A percentile compares a stretch with the other conserved stretches of the same genome.
Evolutionary conservation across 1,140 invertebrate species (phyloP).

Genomic region (Pissodes strobi): DNA sequence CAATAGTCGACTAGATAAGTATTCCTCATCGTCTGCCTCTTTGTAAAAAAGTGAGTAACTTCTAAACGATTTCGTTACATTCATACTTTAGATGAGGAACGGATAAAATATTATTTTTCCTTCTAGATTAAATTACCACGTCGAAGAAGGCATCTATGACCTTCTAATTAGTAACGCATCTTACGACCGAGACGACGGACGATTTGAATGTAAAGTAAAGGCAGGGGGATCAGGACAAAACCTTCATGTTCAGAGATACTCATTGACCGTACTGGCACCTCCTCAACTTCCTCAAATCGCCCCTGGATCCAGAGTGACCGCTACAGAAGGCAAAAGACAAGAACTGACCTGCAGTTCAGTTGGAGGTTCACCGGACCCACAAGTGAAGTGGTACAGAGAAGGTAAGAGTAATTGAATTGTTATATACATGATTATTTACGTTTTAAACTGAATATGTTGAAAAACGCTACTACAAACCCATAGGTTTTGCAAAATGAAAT

Average conservation of each 20-base stretch:
- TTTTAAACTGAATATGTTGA: too few species aligned
- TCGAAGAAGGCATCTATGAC: conserved; percentile 83
- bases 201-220: conserved; percentile 88
- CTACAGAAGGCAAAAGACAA: conserved; percentile 77
- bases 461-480: too few species aligned
- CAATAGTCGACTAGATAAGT: too few species aligned
- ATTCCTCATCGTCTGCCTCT: too few species aligned
- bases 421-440: too few species aligned
- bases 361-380: conserved; percentile 87
- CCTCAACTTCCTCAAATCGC: conserved; percentile 78
- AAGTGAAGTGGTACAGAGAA: conserved; percentile 77
- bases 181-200: conserved; percentile 88
- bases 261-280: conserved; percentile 81
- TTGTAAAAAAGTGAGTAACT: too few species aligned
- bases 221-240: conserved; percentile 80
- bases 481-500: too few species aligned
- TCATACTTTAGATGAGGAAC: too few species aligned
- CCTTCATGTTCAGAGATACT: conserved; percentile 80
- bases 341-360: conserved; percentile 81
- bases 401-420: conserved; percentile 56
- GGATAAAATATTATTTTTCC: too few species aligned
- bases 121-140: conserved; percentile 74
- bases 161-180: conserved; percentile 83
- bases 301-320: conserved; percentile 67
- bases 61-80: too few species aligned